Percentiles rank a stretch among this genome's conserved stretches.
Conservation (phyloP, 1,140 invertebrate species). For the Aphis craccivora region DNA sequence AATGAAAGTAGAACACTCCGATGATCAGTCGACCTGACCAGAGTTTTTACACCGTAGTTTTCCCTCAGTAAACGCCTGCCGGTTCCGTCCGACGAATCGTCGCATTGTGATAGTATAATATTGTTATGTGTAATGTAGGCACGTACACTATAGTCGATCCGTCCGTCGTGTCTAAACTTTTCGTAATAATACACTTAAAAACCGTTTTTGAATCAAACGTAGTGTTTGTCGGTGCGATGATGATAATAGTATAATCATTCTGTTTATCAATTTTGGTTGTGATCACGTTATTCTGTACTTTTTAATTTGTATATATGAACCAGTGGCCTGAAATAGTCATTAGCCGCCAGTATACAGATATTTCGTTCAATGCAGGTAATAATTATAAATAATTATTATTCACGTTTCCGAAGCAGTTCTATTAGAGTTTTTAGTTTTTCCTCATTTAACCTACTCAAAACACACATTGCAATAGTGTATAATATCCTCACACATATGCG, state of each 20-base stretch:
- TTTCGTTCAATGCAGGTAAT: constrained; percentile 28
- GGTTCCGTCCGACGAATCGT: constrained; percentile 2
- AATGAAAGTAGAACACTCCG: constrained; percentile 51
- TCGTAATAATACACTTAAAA: neutral
- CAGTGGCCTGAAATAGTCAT: neutral
- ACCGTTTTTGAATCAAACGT: neutral
- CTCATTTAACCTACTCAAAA: neutral
- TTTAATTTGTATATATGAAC: neutral
- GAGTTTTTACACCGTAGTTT: constrained; percentile 25
- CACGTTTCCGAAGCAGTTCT: neutral
- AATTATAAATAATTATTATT: neutral
- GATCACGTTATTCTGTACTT: neutral
- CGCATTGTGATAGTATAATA: neutral
- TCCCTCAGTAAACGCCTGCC: constrained; percentile 37
- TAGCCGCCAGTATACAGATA: neutral
- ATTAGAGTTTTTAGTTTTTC: neutral
- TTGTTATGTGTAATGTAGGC: neutral
- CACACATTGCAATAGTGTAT: neutral
- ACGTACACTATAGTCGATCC: neutral
- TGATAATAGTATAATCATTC: neutral
- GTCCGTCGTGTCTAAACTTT: neutral
- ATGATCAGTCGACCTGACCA: constrained; percentile 44
- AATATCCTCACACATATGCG: neutral
- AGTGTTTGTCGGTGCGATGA: neutral
- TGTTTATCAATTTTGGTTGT: neutral